Evolutionary conservation across 2,113 vertebrate species (phyloP).

Genomic region (Merops nubicus): DNA sequence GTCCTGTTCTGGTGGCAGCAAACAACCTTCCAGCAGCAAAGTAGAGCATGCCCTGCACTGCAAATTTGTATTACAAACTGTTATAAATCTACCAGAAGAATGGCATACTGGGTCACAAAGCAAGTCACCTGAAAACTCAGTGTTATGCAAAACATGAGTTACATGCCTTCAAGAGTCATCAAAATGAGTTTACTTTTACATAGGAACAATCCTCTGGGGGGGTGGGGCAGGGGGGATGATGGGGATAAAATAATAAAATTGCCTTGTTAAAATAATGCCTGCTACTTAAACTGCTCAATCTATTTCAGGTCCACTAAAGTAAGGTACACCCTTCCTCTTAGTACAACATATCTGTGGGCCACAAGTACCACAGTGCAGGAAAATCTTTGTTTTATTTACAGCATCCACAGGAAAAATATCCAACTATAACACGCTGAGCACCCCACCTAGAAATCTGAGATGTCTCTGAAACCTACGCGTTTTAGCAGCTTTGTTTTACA

Average conservation of each 20-base stretch:
- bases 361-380: background rate
- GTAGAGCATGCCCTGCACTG: background rate
- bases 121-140: constrained; percentile 68
- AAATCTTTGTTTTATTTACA: background rate
- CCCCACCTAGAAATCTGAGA: background rate
- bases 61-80: background rate
- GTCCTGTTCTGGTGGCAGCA: background rate
- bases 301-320: background rate
- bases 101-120: constrained; percentile 42
- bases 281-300: background rate
- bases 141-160: constrained; percentile 50
- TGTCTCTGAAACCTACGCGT: background rate
- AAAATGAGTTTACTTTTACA: constrained; percentile 44
- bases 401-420: background rate
- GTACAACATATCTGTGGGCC: background rate
- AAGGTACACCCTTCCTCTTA: background rate
- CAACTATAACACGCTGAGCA: background rate
- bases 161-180: constrained; percentile 18
- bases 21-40: background rate
- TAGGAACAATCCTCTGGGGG: background rate
- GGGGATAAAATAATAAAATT: background rate
- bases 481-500: background rate
- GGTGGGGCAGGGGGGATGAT: too few relatives aligned
- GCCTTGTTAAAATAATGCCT: constrained; percentile 5
- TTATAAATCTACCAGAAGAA: constrained; percentile 33